Conservation (phyloP, 2,797 vertebrate species). For the Sebastiscus albofasciatus region DNA sequence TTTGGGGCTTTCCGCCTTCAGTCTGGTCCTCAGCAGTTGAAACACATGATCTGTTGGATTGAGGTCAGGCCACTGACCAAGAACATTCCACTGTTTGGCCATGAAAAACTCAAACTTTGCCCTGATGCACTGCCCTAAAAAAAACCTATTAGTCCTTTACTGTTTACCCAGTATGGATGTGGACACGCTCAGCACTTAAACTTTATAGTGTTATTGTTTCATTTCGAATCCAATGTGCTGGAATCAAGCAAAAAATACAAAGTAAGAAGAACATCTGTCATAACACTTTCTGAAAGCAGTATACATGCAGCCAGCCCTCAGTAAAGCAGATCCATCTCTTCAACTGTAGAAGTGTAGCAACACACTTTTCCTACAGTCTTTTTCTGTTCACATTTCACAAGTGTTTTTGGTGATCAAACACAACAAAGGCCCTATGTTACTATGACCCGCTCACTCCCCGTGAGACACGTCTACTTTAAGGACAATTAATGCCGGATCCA, state of each 20-base stretch:
- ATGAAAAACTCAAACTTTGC: background rate
- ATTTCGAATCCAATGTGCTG: background rate
- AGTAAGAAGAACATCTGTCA: background rate
- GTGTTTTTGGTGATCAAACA: conserved; percentile 4
- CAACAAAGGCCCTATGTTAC: background rate
- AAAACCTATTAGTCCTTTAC: background rate
- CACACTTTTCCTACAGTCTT: background rate
- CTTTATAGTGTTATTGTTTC: background rate
- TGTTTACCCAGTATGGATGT: background rate
- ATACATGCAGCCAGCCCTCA: background rate
- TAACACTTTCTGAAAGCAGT: background rate
- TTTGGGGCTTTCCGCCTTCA: background rate
- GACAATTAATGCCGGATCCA: conserved; percentile 58
- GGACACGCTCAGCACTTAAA: background rate
- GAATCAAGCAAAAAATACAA: background rate
- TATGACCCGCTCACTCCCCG: conserved; percentile 8
- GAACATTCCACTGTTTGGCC: background rate
- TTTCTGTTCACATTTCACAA: background rate
- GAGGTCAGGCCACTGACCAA: background rate
- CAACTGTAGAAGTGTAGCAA: background rate
- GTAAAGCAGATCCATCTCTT: conserved; percentile 11
- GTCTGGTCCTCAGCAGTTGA: too few species aligned
- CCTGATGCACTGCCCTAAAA: background rate
- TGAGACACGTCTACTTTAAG: conserved; percentile 32
- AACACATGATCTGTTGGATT: background rate